Percentiles rank a stretch among this genome's conserved stretches.
These are phyloP conservation scores for Acleris holmiana DNA, from an alignment of 2,888 invertebrate genomes.

Conservation along the genomic window DNA sequence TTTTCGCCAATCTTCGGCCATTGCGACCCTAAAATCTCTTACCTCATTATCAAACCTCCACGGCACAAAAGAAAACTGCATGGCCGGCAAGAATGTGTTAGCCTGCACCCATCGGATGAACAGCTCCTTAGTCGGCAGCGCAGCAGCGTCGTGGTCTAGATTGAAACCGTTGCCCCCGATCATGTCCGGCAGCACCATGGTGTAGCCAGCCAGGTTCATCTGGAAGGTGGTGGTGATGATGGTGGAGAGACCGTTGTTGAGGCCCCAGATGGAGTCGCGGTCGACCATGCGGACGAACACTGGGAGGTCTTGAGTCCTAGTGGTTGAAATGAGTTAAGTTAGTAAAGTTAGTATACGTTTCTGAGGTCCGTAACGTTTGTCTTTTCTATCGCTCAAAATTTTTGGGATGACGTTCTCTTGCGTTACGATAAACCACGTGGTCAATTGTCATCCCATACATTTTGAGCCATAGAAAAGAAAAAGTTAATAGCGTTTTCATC, in stretches of 20 bases:
- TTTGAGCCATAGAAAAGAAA: no score
- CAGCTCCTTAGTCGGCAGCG: conserved; percentile 83
- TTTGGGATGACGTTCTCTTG: no score
- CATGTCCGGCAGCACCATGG: conserved; percentile 92
- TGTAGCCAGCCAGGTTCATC: conserved; percentile 87
- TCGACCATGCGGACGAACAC: conserved; percentile 91
- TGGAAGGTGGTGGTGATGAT: conserved; percentile 89
- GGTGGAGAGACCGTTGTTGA: conserved; percentile 88
- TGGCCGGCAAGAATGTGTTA: conserved; percentile 89
- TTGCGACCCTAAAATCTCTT: not conserved
- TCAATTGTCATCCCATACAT: no score
- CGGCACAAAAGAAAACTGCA: conserved; percentile 92
- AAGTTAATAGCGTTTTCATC: no score
- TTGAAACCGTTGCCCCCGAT: conserved; percentile 88
- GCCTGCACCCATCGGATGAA: conserved; percentile 91
- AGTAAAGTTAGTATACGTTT: no score
- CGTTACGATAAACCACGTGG: no score
- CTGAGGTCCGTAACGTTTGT: no score
- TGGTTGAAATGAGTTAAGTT: not conserved
- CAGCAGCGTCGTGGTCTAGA: conserved; percentile 71
- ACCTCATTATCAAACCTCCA: conserved; percentile 89
- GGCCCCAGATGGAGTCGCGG: conserved; percentile 88
- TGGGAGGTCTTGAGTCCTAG: conserved; percentile 87
- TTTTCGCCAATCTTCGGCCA: no score
- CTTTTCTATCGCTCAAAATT: no score